Base-by-base conservation (phyloP, 2,888 invertebrate species). In the Chloroclysta siterata region DNA sequence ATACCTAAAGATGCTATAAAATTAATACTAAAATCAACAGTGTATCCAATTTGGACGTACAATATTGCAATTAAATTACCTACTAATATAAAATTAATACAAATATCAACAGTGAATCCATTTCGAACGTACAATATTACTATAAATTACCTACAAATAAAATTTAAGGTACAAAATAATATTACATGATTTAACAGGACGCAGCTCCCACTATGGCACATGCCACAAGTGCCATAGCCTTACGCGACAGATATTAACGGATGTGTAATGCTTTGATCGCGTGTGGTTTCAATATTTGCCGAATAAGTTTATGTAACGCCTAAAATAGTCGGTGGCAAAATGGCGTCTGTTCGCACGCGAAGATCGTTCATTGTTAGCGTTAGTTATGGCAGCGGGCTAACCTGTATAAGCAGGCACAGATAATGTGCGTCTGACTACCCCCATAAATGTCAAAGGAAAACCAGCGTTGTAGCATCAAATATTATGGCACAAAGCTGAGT, bases 211-310 rank as follows among this genome's bases (percentile, higher is more conserved):
- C 33, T 39, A 39, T 11, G 36, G 10, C 11, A 11, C 36, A 11
- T 39, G 11, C 3, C 36, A 39, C 3, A n/a, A 46, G 46, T 46
- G 46, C 10, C 46, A 17, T 4, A 46, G 17, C 10, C 46, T 46
- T 46, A 17, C 46, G 17, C 46, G 17, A 46, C 46, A 4, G 46
- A 17, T 46, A 46, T 17, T 46, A 46, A 46, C 11, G 17, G 46
- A 46, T 17, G 46, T 60, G 29, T 65, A 65, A 65, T 61, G 65
- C 41, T 55, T 15, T 28, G 41, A 54, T 61, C 54, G 65, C 65
- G 65, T 65, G 65, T 10, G 41, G 41, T 47, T 41, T 58, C 58
- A 65, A 55, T 58, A 55, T 61, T 65, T 61, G 58, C 53, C 14
- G 14, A 17, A 48, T 64, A 48, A 44, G 60, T 65, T 60, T 65